These are phyloP conservation scores for Theropithecus gelada DNA, from an alignment of 2,113 vertebrate genomes.

Conservation along the genomic window DNA sequence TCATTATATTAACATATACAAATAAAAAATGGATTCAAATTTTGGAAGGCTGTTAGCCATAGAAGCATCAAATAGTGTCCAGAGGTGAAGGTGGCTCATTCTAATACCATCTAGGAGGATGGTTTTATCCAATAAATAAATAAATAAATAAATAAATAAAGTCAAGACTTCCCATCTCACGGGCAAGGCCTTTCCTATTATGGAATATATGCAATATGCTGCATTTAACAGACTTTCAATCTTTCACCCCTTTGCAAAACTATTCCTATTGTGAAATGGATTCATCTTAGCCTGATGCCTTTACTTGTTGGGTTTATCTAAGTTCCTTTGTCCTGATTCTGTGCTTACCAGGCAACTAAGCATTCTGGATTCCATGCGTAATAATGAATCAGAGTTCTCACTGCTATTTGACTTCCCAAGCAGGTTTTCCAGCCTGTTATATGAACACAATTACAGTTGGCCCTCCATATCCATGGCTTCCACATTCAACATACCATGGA, in stretches of 20 bases:
- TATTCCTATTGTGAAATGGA: background rate
- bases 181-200: too few relatives aligned
- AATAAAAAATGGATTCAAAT: background rate
- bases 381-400: conserved; percentile 3
- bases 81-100: background rate
- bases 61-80: background rate
- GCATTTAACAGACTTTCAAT: too few relatives aligned
- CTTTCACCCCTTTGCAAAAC: too few relatives aligned
- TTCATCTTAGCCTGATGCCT: background rate
- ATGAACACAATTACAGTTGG: background rate
- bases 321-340: background rate
- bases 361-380: background rate
- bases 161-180: too few relatives aligned
- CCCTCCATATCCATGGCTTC: too few relatives aligned
- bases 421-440: conserved; percentile 5
- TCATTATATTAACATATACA: background rate
- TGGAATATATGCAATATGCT: too few relatives aligned
- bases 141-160: too few relatives aligned
- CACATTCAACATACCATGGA: too few relatives aligned
- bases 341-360: conserved; percentile 17
- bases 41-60: background rate
- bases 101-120: background rate
- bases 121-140: too few relatives aligned
- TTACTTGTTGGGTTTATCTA: background rate
- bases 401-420: background rate